Evolutionary conservation across 2,113 vertebrate species (phyloP).

Genomic region (Paratilapia polleni): DNA sequence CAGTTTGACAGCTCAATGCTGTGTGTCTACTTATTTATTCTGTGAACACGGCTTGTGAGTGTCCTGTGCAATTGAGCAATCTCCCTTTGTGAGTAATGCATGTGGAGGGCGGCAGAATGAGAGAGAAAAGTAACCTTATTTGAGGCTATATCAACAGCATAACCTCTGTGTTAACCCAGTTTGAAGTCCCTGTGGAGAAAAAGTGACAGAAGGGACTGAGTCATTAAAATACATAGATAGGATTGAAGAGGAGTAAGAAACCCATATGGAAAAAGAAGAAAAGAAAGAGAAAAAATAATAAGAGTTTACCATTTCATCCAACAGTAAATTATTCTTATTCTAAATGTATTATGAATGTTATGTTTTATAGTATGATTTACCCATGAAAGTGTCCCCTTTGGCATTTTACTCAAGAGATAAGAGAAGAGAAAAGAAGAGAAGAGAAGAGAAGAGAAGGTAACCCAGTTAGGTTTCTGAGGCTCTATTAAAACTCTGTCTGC

Average conservation of each 20-base stretch:
- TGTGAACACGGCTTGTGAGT: neutral
- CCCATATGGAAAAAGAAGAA: neutral
- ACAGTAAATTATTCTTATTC: neutral
- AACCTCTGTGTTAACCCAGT: constrained; percentile 40
- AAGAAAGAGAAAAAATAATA: neutral
- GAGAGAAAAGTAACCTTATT: constrained; percentile 4
- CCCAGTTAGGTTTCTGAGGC: constrained; percentile 20
- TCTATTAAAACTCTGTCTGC: constrained; percentile 42
- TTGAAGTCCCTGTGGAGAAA: neutral
- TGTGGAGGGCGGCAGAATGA: neutral
- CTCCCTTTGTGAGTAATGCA: neutral
- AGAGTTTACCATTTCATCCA: neutral
- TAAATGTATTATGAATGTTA: neutral
- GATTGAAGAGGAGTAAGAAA: neutral
- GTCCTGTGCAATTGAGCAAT: constrained; percentile 1
- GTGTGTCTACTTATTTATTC: constrained; percentile 20
- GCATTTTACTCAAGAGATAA: no score
- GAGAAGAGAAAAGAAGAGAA: neutral
- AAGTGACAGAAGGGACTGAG: neutral
- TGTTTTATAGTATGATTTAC: no score
- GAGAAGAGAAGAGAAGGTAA: constrained; percentile 16
- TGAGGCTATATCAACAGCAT: constrained; percentile 17
- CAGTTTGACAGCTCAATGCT: constrained; percentile 11
- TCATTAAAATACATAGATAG: neutral
- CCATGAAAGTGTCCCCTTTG: no score